These are phyloP conservation scores for Saxidomus purpurata DNA, from an alignment of 1,140 invertebrate genomes.

Conservation along the genomic window DNA sequence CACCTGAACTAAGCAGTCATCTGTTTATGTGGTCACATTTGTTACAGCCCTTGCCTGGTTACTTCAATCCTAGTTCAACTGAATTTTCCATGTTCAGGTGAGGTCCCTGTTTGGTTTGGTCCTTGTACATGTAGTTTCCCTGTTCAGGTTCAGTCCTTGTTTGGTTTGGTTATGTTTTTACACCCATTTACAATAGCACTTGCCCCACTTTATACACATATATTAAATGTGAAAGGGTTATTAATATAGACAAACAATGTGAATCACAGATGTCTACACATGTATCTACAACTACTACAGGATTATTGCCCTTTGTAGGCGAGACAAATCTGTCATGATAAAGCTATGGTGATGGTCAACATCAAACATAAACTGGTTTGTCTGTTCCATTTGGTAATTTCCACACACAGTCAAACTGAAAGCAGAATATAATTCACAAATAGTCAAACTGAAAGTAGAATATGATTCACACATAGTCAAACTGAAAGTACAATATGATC, in stretches of 20 bases:
- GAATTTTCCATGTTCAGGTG: too few relatives aligned
- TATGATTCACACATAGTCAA: slow-evolving; percentile 70
- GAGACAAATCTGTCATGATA: not conserved
- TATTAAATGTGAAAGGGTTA: too few relatives aligned
- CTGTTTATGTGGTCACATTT: too few relatives aligned
- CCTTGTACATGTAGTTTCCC: too few relatives aligned
- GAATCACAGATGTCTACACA: not conserved
- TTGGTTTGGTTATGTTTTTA: too few relatives aligned
- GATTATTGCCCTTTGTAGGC: not conserved
- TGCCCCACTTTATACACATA: too few relatives aligned
- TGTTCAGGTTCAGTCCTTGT: too few relatives aligned
- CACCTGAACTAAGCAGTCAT: too few relatives aligned
- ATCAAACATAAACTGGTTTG: slow-evolving; percentile 75
- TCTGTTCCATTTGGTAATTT: slow-evolving; percentile 71
- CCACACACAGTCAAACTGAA: slow-evolving; percentile 72
- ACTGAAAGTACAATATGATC: slow-evolving; percentile 50
- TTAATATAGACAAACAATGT: not conserved
- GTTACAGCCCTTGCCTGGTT: too few relatives aligned
- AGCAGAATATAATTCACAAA: slow-evolving; percentile 64
- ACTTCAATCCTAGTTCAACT: too few relatives aligned
- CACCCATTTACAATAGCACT: too few relatives aligned
- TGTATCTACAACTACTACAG: not conserved
- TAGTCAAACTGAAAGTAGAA: slow-evolving; percentile 60
- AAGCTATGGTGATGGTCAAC: not conserved
- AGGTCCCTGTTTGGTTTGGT: too few relatives aligned